Conservation (phyloP, 2,888 invertebrate genomes). For the Watsonalla binaria region DNA sequence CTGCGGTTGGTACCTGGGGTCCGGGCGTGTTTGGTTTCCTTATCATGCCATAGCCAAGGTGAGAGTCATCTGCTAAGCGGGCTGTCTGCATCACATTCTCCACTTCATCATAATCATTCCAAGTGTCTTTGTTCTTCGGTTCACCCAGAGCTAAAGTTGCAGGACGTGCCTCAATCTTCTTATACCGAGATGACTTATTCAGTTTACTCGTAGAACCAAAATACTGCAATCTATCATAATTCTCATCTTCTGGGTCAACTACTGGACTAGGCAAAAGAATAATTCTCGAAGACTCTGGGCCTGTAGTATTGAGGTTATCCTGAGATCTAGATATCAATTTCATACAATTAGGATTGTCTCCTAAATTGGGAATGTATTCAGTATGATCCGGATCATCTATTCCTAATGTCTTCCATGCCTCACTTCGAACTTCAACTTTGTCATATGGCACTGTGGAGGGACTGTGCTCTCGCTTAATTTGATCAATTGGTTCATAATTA, state of each 20-base stretch:
- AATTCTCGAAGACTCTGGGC: conserved; percentile 74
- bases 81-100: conserved; percentile 83
- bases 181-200: conserved; percentile 81
- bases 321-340: conserved; percentile 75
- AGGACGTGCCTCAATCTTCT: conserved; percentile 83
- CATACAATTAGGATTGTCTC: conserved; percentile 67
- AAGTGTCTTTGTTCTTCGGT: conserved; percentile 70
- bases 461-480: conserved; percentile 68
- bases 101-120: conserved; percentile 89
- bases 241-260: conserved; percentile 75
- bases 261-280: conserved; percentile 73
- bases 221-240: conserved; percentile 89
- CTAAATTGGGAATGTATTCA: conserved; percentile 76
- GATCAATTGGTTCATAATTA: conserved; percentile 72
- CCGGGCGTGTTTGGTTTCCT: conserved; percentile 81
- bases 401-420: conserved; percentile 90
- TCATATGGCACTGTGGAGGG: conserved; percentile 81
- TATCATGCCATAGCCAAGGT: conserved; percentile 88
- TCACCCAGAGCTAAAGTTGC: conserved; percentile 68
- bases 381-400: conserved; percentile 85
- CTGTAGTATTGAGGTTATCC: conserved; percentile 64
- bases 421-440: conserved; percentile 85
- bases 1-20: conserved; percentile 73
- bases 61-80: conserved; percentile 87
- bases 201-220: conserved; percentile 87